A percentile compares a stretch with the other conserved stretches of the same genome.
These are phyloP conservation scores for Spheniscus humboldti DNA, from an alignment of 2,797 vertebrate genomes.

Conservation along the genomic window DNA sequence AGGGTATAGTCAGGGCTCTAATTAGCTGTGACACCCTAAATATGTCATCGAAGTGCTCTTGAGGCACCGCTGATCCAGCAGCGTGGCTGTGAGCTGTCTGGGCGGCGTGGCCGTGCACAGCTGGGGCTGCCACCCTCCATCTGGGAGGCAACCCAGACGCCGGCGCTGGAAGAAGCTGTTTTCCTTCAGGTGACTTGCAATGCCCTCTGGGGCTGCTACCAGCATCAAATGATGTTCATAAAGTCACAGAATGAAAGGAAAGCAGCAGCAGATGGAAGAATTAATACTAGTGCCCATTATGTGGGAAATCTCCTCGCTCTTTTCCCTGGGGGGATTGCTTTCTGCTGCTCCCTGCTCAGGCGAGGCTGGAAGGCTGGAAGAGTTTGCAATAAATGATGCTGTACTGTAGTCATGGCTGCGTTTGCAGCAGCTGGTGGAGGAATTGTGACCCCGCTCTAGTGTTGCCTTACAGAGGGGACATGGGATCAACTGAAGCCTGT, in stretches of 20 bases:
- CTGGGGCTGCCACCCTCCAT: not conserved
- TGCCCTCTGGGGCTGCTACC: not conserved
- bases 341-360: not conserved
- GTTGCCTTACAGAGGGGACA: not conserved
- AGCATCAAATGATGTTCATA: not conserved
- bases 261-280: not conserved
- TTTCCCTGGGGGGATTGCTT: not conserved
- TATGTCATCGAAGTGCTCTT: constrained; percentile 6
- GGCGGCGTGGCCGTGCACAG: rapidly evolving
- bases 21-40: constrained; percentile 41
- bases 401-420: not conserved
- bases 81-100: not conserved
- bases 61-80: not conserved
- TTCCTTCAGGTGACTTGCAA: not conserved
- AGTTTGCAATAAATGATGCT: not conserved
- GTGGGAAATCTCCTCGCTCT: not conserved
- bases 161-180: not conserved
- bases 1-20: not conserved
- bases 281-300: not conserved
- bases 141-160: not conserved
- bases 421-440: not conserved
- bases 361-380: not conserved
- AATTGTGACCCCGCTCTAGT: not conserved
- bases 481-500: not conserved
- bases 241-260: not conserved